Conservation (phyloP, 2,113 vertebrate genomes). For the Lepus europaeus region DNA sequence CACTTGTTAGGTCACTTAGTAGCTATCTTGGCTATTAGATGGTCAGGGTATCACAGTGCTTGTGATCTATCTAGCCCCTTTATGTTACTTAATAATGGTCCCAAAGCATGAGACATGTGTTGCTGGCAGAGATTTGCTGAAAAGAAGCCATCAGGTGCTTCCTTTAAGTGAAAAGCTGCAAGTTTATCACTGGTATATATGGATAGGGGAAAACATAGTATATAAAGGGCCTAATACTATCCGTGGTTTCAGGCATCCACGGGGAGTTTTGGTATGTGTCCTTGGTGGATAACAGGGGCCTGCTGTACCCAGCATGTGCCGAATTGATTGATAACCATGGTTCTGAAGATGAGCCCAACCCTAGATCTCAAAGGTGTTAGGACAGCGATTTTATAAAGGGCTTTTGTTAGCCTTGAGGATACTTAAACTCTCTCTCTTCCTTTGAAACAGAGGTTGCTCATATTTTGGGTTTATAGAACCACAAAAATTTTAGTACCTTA, state of each 20-base stretch:
- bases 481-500: background rate
- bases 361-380: background rate
- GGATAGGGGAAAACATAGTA: background rate
- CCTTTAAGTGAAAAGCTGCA: background rate
- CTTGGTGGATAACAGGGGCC: background rate
- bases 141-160: background rate
- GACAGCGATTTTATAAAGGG: background rate
- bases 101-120: background rate
- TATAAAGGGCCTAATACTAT: background rate
- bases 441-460: background rate
- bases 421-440: background rate
- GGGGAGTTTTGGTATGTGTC: background rate
- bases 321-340: background rate
- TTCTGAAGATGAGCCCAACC: background rate
- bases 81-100: background rate
- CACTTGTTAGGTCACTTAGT: background rate
- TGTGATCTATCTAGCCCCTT: background rate
- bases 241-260: background rate
- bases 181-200: background rate
- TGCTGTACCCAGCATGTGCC: fast-evolving
- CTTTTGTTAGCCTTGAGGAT: background rate
- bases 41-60: background rate
- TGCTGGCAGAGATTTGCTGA: no score
- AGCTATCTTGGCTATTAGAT: background rate
- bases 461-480: background rate